Conservation (phyloP, 2,797 vertebrate species). For the Decapterus maruadsi region DNA sequence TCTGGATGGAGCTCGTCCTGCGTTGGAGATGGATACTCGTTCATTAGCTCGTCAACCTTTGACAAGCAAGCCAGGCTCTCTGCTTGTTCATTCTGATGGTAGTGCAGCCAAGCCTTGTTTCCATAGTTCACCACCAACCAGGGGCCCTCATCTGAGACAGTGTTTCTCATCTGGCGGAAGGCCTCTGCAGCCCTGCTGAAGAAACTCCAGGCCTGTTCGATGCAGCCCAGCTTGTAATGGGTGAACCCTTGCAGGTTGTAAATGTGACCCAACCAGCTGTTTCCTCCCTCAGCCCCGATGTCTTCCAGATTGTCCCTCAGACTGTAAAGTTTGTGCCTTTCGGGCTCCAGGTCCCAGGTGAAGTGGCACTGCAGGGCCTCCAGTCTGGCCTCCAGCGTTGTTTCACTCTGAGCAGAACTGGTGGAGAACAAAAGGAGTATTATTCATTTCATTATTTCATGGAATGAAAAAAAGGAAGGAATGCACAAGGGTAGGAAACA, state of each 20-base stretch:
- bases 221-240: conserved; percentile 45
- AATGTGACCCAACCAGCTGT: conserved; percentile 75
- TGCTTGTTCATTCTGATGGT: conserved; percentile 33
- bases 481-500: no score
- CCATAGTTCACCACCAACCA: conserved; percentile 76
- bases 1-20: no score
- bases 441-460: no score
- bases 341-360: conserved; percentile 64
- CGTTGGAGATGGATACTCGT: no score
- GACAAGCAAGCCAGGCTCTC: conserved; percentile 44
- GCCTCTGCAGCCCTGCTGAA: conserved; percentile 67
- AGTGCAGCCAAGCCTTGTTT: conserved; percentile 76
- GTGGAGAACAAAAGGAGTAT: background rate
- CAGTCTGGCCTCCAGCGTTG: no score
- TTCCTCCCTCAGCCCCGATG: conserved; percentile 58
- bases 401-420: background rate
- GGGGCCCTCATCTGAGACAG: conserved; percentile 64
- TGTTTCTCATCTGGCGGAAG: conserved; percentile 64
- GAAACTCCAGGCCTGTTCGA: conserved; percentile 8
- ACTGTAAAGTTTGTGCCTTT: background rate
- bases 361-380: conserved; percentile 67
- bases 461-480: no score
- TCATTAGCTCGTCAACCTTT: no score
- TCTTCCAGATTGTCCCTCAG: conserved; percentile 64
- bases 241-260: conserved; percentile 74